These are phyloP conservation scores for Dreissena polymorpha DNA, from an alignment of 1,140 invertebrate genomes.

Conservation along the genomic window DNA sequence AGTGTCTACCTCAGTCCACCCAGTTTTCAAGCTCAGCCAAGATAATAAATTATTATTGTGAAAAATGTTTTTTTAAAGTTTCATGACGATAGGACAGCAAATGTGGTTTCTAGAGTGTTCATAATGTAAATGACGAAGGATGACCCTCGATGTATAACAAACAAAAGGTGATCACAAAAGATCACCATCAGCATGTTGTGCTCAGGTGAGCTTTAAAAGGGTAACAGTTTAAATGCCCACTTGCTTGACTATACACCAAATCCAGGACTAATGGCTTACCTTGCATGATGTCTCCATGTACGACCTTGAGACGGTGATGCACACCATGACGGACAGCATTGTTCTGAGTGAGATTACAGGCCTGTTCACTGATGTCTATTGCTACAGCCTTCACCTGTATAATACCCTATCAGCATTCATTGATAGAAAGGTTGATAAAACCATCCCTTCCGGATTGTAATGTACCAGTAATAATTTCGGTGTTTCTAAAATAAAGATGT, in stretches of 20 bases:
- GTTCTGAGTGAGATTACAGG: slow-evolving; percentile 83
- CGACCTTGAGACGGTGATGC: slow-evolving; percentile 17
- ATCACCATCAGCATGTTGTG: too few species aligned
- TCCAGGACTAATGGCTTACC: slow-evolving; percentile 6
- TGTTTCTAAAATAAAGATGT: neutral
- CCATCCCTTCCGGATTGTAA: neutral
- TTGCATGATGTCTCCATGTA: slow-evolving; percentile 32
- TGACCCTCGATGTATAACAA: too few species aligned
- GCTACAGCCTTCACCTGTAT: slow-evolving; percentile 76
- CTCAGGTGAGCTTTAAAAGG: neutral
- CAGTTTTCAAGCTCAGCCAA: too few species aligned
- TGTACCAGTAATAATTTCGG: neutral
- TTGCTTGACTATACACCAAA: neutral
- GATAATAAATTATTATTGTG: too few species aligned
- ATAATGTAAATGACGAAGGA: too few species aligned
- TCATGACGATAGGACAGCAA: too few species aligned
- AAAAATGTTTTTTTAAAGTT: too few species aligned
- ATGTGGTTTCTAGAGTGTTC: too few species aligned
- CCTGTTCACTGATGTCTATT: slow-evolving; percentile 83
- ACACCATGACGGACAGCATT: slow-evolving; percentile 80
- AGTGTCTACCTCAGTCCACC: too few species aligned
- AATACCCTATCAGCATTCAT: slow-evolving; percentile 48
- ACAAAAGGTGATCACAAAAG: too few species aligned
- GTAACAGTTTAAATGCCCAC: neutral
- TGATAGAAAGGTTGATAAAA: neutral